Evolutionary conservation across 37 sponge, comb jelly and placozoan genomes (phyloP).

Genomic region (Lycopodina hypogea): DNA sequence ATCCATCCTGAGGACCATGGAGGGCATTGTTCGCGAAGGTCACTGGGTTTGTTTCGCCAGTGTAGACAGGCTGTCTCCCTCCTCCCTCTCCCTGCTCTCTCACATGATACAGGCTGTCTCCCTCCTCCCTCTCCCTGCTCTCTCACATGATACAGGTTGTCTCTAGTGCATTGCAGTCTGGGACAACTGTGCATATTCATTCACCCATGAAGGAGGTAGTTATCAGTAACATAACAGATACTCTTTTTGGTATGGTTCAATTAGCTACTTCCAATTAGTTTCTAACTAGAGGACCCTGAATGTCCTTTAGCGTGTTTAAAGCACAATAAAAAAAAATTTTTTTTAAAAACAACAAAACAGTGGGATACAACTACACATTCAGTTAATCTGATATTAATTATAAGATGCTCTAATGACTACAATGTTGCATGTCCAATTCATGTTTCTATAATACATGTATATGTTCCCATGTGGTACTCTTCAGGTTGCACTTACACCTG

Average conservation of each 20-base stretch:
- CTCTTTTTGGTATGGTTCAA: neutral
- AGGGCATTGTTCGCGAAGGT: constrained; percentile 68
- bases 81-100: constrained; percentile 54
- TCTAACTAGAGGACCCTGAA: no score
- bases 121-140: constrained; percentile 47
- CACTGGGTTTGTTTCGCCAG: constrained; percentile 76
- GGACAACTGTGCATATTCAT: constrained; percentile 11
- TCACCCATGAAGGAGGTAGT: constrained; percentile 61
- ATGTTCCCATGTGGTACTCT: no score
- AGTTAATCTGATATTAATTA: no score
- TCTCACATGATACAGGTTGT: constrained; percentile 62
- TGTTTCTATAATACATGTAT: no score
- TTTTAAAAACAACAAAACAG: no score
- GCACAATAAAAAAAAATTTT: no score
- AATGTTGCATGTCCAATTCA: no score
- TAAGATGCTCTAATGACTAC: no score
- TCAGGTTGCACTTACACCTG: constrained; percentile 23
- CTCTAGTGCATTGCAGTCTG: constrained; percentile 40
- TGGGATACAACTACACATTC: no score
- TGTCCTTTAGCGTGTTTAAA: no score
- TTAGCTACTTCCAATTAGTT: no score
- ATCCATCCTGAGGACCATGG: constrained; percentile 33
- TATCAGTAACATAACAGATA: neutral
- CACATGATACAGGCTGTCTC: constrained; percentile 57
- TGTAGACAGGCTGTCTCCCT: constrained; percentile 26